These are phyloP conservation scores for Synanthedon formicaeformis DNA, from an alignment of 2,888 invertebrate genomes.

Conservation along the genomic window DNA sequence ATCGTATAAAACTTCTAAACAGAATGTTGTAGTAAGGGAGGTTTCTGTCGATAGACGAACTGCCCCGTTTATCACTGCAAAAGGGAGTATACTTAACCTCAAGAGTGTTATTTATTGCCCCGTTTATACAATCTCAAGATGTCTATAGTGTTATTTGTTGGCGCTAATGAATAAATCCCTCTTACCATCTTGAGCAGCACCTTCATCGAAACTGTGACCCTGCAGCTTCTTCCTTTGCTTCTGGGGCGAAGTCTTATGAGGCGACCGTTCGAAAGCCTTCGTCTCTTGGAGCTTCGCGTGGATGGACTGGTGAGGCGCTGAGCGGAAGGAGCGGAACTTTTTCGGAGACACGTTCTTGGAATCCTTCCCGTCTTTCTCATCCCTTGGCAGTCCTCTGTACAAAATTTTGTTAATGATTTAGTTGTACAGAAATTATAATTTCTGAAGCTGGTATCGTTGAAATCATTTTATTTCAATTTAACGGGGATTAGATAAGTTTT, in stretches of 20 bases:
- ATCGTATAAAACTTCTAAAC: too few relatives aligned
- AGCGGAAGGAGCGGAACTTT: slow-evolving; percentile 72
- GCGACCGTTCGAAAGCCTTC: slow-evolving; percentile 72
- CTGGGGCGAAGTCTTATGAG: slow-evolving; percentile 72
- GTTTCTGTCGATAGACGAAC: background rate
- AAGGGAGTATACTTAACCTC: too few relatives aligned
- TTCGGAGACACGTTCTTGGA: slow-evolving; percentile 80
- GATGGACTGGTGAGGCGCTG: slow-evolving; percentile 69
- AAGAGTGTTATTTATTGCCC: too few relatives aligned
- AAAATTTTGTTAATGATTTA: too few relatives aligned
- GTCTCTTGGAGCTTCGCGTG: slow-evolving; percentile 73
- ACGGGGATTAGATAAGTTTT: too few relatives aligned
- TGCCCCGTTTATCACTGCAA: background rate
- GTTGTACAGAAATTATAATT: too few relatives aligned
- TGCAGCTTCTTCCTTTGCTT: slow-evolving; percentile 69
- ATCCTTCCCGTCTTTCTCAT: slow-evolving; percentile 88
- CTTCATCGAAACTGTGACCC: slow-evolving; percentile 63
- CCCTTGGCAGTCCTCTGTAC: slow-evolving; percentile 81
- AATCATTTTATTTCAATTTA: too few relatives aligned
- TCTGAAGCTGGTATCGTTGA: too few relatives aligned
- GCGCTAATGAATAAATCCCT: background rate
- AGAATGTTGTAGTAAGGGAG: slow-evolving; percentile 1
- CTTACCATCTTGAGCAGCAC: slow-evolving; percentile 60
- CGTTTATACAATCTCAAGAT: background rate
- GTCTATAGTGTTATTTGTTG: background rate